These are phyloP conservation scores for Willowsia nigromaculata DNA, from an alignment of 2,888 invertebrate genomes.

Conservation along the genomic window DNA sequence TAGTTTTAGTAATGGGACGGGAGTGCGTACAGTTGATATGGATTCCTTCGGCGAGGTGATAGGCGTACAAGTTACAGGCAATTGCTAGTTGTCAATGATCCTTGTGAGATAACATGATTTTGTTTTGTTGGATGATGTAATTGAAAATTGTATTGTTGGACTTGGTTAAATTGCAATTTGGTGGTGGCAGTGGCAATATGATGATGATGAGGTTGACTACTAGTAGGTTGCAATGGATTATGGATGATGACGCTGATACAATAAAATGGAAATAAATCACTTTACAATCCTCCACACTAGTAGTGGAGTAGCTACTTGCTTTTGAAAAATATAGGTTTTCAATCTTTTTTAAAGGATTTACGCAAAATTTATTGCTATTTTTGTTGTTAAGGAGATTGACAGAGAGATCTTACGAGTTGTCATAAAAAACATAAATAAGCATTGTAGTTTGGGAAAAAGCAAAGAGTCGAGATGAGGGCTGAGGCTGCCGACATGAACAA, in stretches of 20 bases:
- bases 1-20: too few relatives aligned
- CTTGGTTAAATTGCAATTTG: constrained; percentile 6
- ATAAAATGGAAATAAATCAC: constrained; percentile 21
- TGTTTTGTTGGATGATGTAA: constrained; percentile 20
- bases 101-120: background rate
- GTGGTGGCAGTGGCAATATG: background rate
- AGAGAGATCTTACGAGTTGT: constrained; percentile 4
- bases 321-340: constrained; percentile 22
- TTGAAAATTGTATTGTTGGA: background rate
- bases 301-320: background rate
- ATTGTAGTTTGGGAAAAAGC: background rate
- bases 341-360: constrained; percentile 18
- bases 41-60: constrained; percentile 1
- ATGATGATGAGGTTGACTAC: background rate
- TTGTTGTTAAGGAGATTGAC: constrained; percentile 2
- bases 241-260: constrained; percentile 17
- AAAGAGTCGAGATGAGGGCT: background rate
- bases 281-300: background rate
- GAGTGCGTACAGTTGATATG: too few relatives aligned
- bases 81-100: constrained; percentile 14
- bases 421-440: constrained; percentile 18
- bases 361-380: background rate
- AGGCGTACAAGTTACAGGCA: constrained; percentile 23
- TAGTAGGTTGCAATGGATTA: background rate
- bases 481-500: constrained; percentile 35